Base-by-base conservation (phyloP, 2,888 invertebrate species). In the Psylliodes chrysocephalus region DNA sequence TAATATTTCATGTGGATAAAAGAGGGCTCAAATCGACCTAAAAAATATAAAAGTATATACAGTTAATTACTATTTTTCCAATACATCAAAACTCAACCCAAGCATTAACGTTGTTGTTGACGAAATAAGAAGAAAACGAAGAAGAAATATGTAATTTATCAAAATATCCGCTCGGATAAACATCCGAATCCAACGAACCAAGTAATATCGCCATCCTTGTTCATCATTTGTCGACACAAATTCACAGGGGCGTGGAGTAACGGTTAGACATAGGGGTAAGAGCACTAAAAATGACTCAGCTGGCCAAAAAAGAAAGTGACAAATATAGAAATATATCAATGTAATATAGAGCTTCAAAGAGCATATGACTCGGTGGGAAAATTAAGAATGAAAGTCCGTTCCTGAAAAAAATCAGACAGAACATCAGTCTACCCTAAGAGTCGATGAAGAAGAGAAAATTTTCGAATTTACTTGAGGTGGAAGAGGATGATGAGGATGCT, bases 61-160 rank as follows among this genome's bases (percentile, higher is more conserved):
- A 44, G 30, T 18, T 44, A 38, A 44, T 33, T 44, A 33, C 59
- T 12, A 40, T 22, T 25, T 59, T 59, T 28, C 56, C 49, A 18
- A 59, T 49, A 57, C 38, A 40, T 59, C 38, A 59, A 40, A 49
- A 49, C 47, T 25, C 12, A 59, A 59, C 35, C 49, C 17, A 5
- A 14, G 14, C 25, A 40, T 49, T 40, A 49, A 22, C 15, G 44
- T 56, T 33, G 49, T 25, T 42, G 25, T 51, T 59, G 59, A 59
- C 49, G 49, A 49, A 59, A 25, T 49, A 30, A 28, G 49, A 30
- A 49, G 49, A 35, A 57, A 47, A 44, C 8, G 35, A 57, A 57
- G 25, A 14, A 57, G 47, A 57, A 47, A 57, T 57, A 51, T 59
- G 49, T 59, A 51, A 59, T 59, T 59, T 59, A 59, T 59, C 59